These are phyloP conservation scores for Pantherophis vulpinus DNA, from an alignment of 2,797 vertebrate genomes.

Conservation along the genomic window DNA sequence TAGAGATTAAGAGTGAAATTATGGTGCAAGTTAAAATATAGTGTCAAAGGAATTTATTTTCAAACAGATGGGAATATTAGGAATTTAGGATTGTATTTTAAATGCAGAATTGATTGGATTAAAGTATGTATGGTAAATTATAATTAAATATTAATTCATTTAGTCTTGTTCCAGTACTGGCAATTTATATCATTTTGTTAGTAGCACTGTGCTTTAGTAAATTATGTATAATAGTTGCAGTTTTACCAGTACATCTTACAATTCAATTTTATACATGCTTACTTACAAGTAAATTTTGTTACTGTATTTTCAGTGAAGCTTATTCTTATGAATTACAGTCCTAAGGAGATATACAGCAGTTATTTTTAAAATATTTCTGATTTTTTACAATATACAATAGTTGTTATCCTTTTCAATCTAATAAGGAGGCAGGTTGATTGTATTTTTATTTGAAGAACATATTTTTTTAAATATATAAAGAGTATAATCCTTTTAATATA, in stretches of 20 bases:
- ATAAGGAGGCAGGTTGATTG: not conserved
- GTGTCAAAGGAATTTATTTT: not conserved
- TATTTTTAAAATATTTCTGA: not conserved
- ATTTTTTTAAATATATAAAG: not conserved
- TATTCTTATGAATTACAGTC: not conserved
- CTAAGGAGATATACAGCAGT: not conserved
- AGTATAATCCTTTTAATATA: not conserved
- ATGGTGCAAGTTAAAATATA: not conserved
- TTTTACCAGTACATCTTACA: accelerated
- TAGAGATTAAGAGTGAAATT: not conserved
- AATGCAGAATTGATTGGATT: constrained; percentile 12
- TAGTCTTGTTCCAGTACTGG: not conserved
- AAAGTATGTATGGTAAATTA: not conserved
- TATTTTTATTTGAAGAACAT: not conserved
- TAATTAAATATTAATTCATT: not conserved
- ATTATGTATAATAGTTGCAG: not conserved
- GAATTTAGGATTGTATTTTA: not conserved
- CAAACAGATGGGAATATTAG: not conserved
- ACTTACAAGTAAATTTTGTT: not conserved
- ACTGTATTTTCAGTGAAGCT: not conserved
- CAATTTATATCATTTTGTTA: constrained; percentile 14
- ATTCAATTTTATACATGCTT: not conserved
- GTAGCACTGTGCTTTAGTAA: not conserved
- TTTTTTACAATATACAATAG: constrained; percentile 11
- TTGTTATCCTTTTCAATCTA: constrained; percentile 10